Conservation (phyloP, 1,140 invertebrate genomes). For the Globodera rostochiensis region DNA sequence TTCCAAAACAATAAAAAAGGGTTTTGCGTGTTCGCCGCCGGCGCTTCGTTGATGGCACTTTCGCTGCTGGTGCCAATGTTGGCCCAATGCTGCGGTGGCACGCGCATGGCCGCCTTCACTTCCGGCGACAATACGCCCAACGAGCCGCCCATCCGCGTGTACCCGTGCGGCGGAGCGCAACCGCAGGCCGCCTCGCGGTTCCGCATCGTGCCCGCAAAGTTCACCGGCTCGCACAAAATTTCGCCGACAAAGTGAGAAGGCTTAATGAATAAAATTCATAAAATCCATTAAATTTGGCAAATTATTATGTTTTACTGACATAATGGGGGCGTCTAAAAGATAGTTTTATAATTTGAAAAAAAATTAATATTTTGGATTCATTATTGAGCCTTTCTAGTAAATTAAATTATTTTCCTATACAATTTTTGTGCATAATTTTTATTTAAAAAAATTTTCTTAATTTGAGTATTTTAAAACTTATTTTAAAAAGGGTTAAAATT, state of each 20-base stretch:
- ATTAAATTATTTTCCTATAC: too few species aligned
- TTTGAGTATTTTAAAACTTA: too few species aligned
- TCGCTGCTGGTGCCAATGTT: constrained; percentile 58
- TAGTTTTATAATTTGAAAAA: too few species aligned
- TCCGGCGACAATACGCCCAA: constrained; percentile 62
- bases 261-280: not conserved
- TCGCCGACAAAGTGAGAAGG: constrained; percentile 42
- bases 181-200: constrained; percentile 24
- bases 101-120: constrained; percentile 54
- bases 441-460: too few species aligned
- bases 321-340: too few species aligned
- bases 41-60: constrained; percentile 60
- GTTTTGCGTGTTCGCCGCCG: constrained; percentile 61
- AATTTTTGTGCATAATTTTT: too few species aligned
- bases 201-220: constrained; percentile 47
- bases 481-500: too few species aligned
- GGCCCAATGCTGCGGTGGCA: constrained; percentile 52
- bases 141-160: constrained; percentile 63
- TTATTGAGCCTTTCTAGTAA: too few species aligned
- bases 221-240: constrained; percentile 45
- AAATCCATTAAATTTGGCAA: too few species aligned
- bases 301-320: too few species aligned
- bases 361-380: too few species aligned
- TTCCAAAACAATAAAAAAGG: constrained; percentile 25
- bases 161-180: constrained; percentile 35